Conservation (phyloP, 2,797 vertebrate species). For the Sebastes steindachneri region DNA sequence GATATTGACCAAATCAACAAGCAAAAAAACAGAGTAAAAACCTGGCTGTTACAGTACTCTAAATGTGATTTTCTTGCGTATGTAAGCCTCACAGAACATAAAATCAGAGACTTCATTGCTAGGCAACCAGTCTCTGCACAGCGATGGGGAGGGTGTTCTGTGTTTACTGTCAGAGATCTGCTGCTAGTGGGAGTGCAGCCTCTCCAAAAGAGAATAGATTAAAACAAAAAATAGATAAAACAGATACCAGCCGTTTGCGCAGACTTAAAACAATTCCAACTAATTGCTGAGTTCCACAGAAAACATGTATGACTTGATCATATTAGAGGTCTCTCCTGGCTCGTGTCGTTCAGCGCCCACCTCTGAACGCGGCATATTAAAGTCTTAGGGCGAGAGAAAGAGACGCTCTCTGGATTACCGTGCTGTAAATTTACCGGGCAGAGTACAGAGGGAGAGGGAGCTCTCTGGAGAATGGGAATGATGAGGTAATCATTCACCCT, state of each 20-base stretch:
- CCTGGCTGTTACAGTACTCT: constrained; percentile 64
- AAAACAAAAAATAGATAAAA: constrained; percentile 63
- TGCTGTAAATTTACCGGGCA: constrained; percentile 70
- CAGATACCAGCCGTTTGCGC: constrained; percentile 55
- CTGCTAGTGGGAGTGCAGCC: constrained; percentile 76
- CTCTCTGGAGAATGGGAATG: constrained; percentile 78
- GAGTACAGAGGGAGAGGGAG: constrained; percentile 56
- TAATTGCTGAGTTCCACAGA: constrained; percentile 49
- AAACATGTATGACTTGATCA: constrained; percentile 49
- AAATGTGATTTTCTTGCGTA: constrained; percentile 72
- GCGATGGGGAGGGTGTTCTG: constrained; percentile 70
- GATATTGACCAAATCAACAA: constrained; percentile 38
- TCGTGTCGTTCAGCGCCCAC: constrained; percentile 3
- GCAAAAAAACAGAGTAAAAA: constrained; percentile 33
- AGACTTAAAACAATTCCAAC: constrained; percentile 56
- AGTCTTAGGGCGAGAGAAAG: constrained; percentile 34
- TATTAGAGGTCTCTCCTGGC: constrained; percentile 35
- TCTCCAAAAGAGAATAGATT: constrained; percentile 71
- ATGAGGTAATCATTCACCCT: constrained; percentile 85
- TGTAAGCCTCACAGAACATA: constrained; percentile 82
- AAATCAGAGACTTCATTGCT: constrained; percentile 87
- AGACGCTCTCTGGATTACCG: constrained; percentile 46
- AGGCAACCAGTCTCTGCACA: constrained; percentile 86
- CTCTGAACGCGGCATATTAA: constrained; percentile 34
- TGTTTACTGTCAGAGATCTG: constrained; percentile 76